Evolutionary conservation across 2,888 invertebrate genomes (phyloP), one percentile per base, ranked within the genome.

Genomic region (Ennomos fuscantarius): DNA sequence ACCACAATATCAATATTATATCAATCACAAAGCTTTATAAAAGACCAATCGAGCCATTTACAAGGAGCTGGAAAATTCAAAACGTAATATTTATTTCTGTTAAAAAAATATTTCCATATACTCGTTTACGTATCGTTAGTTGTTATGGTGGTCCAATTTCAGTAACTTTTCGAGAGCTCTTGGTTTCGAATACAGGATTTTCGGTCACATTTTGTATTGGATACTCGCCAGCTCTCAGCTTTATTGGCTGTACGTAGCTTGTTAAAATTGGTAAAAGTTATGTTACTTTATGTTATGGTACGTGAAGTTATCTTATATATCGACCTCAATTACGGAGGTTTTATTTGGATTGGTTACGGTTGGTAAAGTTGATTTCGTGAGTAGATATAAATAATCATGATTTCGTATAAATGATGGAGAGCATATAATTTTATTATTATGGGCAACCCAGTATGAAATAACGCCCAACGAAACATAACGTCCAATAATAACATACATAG

Each of bases 201-300:
- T 58, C 62, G 44, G 36, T 51, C 36, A 37, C 55, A 43, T 55
- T 24, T 59, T 64, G 55, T 60, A 63, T 63, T 77, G 76, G 76
- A 70, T 47, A 50, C 9, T 39, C n/a, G 68, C 76, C 78, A 77
- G 60, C 68, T 70, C 63, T 70, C 58, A 50, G 61, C 58, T 49
- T 66, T 66, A 74, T 74, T 69, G 66, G 64, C 60, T 54, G 36
- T 32, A 15, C 44, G 42, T 54, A 48, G 46, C 43, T 43, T 40
- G 47, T 43, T 57, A 52, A 47, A 53, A 62, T 61, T 59, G 55
- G 47, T 35, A 41, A 13, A 55, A 58, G 37, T 45, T 52, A 52
- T 33, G 37, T 34, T 15, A 52, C 43, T 47, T 52, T 34, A 48
- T 40, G 24, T 24, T 24, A 24, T 24, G 24, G 3, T 24, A 24